Percentiles rank a stretch among this genome's conserved stretches.
phyloP scores from a whole-genome alignment of 1,140 invertebrate genomes.

The Zophobas atratus region DNA sequence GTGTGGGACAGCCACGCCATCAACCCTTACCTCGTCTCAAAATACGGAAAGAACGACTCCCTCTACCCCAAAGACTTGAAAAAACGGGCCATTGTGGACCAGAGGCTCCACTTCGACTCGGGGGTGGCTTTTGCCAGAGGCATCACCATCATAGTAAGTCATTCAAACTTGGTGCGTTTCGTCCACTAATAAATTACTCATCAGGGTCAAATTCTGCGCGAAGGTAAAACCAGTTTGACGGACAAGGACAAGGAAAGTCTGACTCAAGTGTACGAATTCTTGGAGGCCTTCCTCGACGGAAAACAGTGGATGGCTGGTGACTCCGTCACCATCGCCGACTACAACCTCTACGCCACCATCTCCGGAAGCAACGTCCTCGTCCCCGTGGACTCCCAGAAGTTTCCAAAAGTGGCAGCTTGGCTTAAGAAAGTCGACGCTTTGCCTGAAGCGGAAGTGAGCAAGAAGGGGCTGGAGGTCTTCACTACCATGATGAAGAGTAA shows the following conservation, averaged over 20 bases:
- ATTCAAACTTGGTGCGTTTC: neutral
- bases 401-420: constrained; percentile 54
- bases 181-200: neutral
- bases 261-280: constrained; percentile 48
- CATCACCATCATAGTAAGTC: constrained; percentile 48
- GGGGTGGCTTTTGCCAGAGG: constrained; percentile 67
- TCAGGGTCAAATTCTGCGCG: constrained; percentile 50
- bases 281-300: constrained; percentile 54
- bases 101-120: constrained; percentile 71
- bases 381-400: constrained; percentile 51
- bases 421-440: constrained; percentile 38
- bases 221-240: constrained; percentile 41
- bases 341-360: constrained; percentile 51
- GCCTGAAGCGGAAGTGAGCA: constrained; percentile 41
- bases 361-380: constrained; percentile 28
- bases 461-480: constrained; percentile 50
- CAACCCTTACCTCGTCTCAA: constrained; percentile 72
- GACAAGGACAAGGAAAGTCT: constrained; percentile 34
- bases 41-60: constrained; percentile 73
- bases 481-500: neutral
- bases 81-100: constrained; percentile 72
- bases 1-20: constrained; percentile 77
- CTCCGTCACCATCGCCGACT: constrained; percentile 57
- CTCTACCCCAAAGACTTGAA: constrained; percentile 75
- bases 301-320: constrained; percentile 54